These are phyloP conservation scores for Nasonia longicornis DNA, from an alignment of 1,140 invertebrate genomes.

Conservation along the genomic window DNA sequence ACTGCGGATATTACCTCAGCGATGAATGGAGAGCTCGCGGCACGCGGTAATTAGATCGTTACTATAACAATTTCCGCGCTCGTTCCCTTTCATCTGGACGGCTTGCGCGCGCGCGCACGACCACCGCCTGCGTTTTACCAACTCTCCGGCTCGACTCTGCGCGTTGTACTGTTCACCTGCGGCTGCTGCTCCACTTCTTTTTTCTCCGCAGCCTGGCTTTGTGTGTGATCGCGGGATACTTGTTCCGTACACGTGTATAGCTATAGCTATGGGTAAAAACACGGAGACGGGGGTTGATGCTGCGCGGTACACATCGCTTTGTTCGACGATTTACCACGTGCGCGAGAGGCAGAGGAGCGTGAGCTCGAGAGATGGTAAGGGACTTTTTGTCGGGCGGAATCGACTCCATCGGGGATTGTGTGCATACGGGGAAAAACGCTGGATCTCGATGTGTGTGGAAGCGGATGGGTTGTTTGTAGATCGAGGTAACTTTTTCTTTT, in stretches of 20 bases:
- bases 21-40: slow-evolving; percentile 1
- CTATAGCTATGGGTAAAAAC: background rate
- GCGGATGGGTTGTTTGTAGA: background rate
- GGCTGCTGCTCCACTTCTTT: background rate
- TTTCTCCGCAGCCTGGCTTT: background rate
- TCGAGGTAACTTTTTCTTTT: background rate
- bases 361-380: background rate
- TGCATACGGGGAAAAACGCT: background rate
- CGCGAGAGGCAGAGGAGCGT: background rate
- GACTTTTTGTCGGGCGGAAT: background rate
- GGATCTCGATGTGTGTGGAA: background rate
- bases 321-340: background rate
- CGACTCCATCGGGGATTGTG: background rate
- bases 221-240: background rate
- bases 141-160: background rate
- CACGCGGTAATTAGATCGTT: slow-evolving; percentile 51
- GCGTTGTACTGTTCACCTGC: background rate
- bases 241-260: background rate
- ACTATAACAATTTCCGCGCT: slow-evolving; percentile 51
- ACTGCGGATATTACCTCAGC: background rate
- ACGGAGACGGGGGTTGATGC: background rate
- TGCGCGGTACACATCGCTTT: background rate
- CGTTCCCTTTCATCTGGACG: slow-evolving; percentile 49
- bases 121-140: background rate
- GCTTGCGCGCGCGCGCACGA: slow-evolving; percentile 1